A percentile compares a stretch with the other conserved stretches of the same genome.
Conservation (phyloP, 1,140 invertebrate species). For the Rhagoletis pomonella region DNA sequence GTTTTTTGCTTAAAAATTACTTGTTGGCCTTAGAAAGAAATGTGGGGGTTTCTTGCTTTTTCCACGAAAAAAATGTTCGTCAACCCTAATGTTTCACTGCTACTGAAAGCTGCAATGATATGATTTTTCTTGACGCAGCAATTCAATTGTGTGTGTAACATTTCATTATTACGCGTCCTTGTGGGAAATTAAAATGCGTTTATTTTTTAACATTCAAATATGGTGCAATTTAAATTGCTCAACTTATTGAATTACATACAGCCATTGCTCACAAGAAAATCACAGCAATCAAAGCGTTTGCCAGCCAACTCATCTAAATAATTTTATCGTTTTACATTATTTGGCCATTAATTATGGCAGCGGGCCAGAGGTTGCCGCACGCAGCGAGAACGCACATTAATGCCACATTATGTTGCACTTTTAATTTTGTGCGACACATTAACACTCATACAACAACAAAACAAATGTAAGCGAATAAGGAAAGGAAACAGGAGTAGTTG, state of each 20-base stretch:
- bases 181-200: slow-evolving; percentile 50
- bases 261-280: background rate
- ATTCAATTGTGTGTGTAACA: background rate
- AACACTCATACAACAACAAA: slow-evolving; percentile 24
- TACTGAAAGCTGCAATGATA: no score
- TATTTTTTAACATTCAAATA: slow-evolving; percentile 51
- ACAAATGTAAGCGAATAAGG: background rate
- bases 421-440: slow-evolving; percentile 52
- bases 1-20: no score
- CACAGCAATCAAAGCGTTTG: background rate
- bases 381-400: slow-evolving; percentile 3
- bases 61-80: no score
- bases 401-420: slow-evolving; percentile 49
- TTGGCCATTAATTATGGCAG: slow-evolving; percentile 55
- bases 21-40: no score
- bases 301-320: slow-evolving; percentile 16
- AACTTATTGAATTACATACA: background rate
- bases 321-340: slow-evolving; percentile 55
- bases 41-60: no score
- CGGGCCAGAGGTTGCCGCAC: background rate
- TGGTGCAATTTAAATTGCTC: slow-evolving; percentile 11
- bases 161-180: background rate
- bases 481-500: background rate
- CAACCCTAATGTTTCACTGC: no score
- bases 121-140: background rate